Evolutionary conservation across 1,140 invertebrate genomes (phyloP), one percentile per base, ranked within the genome.

Genomic region (Bombus superbus): DNA sequence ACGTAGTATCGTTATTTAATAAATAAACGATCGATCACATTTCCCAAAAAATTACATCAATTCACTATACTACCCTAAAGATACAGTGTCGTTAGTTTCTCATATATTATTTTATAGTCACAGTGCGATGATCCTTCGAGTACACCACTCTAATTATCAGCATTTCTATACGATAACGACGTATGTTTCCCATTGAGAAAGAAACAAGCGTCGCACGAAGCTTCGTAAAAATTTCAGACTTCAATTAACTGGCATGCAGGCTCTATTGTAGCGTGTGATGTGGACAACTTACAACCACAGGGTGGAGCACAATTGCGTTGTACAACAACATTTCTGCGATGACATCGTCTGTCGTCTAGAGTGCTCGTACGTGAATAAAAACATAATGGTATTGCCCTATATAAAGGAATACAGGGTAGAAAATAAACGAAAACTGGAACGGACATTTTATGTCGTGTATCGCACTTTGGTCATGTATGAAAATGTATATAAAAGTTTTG

Each of bases 41-140:
- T 74, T 35, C 9, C 32, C 8, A 28, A 42, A n/a, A n/a, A 25
- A 32, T n/a, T 5, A 53, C 40, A 44, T 15, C 25, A 40, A n/a
- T 59, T 13, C 47, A n/a, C 47, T 42, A 10, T 66, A n/a, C 28
- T 35, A 53, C 28, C 66, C 66, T 47, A 22, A 69, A 42, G 66
- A 68, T 71, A 90, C 89, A 90, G 89, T 90, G 89, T 62, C 88
- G 79, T 90, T 90, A 90, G 88, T 90, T 86, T 59, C 40, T 81
- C 35, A 25, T 47, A 25, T 2, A 64, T 25, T 71, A 22, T 64
- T 62, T n/a, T 18, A 35, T 25, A 53, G 64, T 86, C 72, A 86
- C 73, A 86, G 80, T 86, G 59, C 80, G 66, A 68, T 88, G 47
- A 83, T 89, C 74, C 72, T 81, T 73, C 32, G 40, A 76, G 78